Base-by-base conservation (phyloP, 2,113 vertebrate genomes). In the Spheniscus mendiculus region DNA sequence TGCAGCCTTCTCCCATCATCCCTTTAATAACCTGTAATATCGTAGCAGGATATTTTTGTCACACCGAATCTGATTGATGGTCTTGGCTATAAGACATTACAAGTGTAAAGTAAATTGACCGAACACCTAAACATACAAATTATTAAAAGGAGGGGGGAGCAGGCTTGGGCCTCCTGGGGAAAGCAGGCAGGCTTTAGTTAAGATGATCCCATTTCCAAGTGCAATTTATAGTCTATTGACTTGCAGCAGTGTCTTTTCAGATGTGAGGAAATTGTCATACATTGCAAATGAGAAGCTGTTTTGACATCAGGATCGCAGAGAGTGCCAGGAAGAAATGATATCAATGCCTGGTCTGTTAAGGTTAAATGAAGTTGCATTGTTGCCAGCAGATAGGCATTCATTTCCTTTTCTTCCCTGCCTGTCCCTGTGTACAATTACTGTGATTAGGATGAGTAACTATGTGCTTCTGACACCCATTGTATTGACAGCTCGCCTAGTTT, bases 181-280 rank as follows among this genome's bases (percentile, higher is more conserved):
- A 98, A 98, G 97, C 98, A 98, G 97, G 96, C 98, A 97, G 98
- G 98, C 98, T 99, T 99, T 99, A 99, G 99, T 99, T 99, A 99
- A 99, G 98, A 99, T 97, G 98, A 99, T 98, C 96, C 98, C 97
- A 98, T 99, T 98, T 99, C 99, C 98, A 98, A 98, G 98, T 97
- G 99, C 99, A 99, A 99, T 99, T 99, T 99, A 99, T 99, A 98
- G 98, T 99, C 99, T 99, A 99, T 99, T 99, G 99, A 99, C 99
- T 99, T 97, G 98, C 98, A 98, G 98, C 99, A 98, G 97, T 99
- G 98, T 99, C 99, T 99, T 98, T 98, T 99, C 98, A 98, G 98
- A 99, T 98, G 96, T 97, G 98, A 98, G 99, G 98, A 99, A 99
- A 99, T 99, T 99, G 99, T 99, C 99, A 98, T 98, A 99, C 99